Evolutionary conservation across 2,888 invertebrate genomes (phyloP), one percentile per base, ranked within the genome.

Genomic region (Netelia virgata): DNA sequence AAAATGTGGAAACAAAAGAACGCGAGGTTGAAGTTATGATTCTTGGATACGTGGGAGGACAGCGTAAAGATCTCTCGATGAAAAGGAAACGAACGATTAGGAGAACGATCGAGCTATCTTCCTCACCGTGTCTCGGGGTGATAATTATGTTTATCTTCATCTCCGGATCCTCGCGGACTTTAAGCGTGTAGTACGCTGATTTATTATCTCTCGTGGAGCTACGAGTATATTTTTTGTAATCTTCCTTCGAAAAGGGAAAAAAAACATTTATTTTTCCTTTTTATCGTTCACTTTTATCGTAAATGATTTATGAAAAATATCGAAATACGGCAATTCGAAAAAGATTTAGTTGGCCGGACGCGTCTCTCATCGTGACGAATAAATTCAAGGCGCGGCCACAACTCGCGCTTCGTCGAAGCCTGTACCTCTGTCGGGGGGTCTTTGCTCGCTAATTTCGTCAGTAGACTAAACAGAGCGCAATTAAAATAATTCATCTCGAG

Each of bases 111-210:
- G 75, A 84, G 86, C 83, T 59, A 75, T 85, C 83, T 81, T 47
- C 72, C 47, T 69, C 73, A 78, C 77, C 55, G 64, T 59, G 74
- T 80, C 81, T 61, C 82, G 86, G 85, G 86, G 87, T 89, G 90
- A 91, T 92, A 91, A 93, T 93, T 92, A 92, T 91, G 89, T 89
- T 88, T 93, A 92, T 92, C 92, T 89, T 77, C 28, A 84, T 91
- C 92, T 90, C 90, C 88, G 89, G 90, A 92, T 92, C 89, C 89
- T 70, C 73, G 18, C 57, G 20, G 61, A 79, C 69, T 76, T 70
- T 78, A 28, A 64, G 63, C 77, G 80, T 70, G 57, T 70, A 55
- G 41, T 59, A 63, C 63, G 63, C 77, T 50, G 73, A 80, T 81
- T 53, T 61, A 18, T 43, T 81, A 76, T 84, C 68, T 81, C 61